These are phyloP conservation scores for Sussaba pulchella DNA, from an alignment of 2,888 invertebrate genomes.

Conservation along the genomic window DNA sequence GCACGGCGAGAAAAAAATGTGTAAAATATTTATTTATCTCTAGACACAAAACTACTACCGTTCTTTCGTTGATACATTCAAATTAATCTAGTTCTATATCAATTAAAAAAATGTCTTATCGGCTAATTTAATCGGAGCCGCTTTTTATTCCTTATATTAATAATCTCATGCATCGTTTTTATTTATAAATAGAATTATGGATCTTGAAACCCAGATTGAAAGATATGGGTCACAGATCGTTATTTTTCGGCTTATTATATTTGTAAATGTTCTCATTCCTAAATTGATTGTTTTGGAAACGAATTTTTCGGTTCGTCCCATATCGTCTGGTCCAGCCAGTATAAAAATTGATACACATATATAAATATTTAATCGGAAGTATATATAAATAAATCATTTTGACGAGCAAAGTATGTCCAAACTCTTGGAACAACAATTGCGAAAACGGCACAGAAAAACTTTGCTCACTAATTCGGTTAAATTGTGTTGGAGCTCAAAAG, in stretches of 20 bases:
- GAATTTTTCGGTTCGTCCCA: background rate
- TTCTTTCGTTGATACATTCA: background rate
- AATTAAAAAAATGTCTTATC: background rate
- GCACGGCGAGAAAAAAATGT: background rate
- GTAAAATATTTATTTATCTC: background rate
- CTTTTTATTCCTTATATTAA: background rate
- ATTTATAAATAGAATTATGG: background rate
- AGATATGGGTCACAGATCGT: background rate
- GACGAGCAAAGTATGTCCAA: conserved; percentile 10
- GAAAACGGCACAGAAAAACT: conserved; percentile 50
- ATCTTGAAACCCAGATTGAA: background rate
- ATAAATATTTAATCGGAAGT: background rate
- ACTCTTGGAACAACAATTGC: conserved; percentile 59
- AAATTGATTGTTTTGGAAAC: background rate
- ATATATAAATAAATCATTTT: too few relatives aligned
- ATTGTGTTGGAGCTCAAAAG: conserved; percentile 87
- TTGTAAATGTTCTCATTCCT: background rate
- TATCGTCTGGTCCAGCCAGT: background rate
- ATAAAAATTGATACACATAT: background rate
- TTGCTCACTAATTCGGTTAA: conserved; percentile 84
- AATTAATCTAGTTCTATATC: background rate
- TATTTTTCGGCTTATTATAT: background rate
- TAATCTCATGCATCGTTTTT: background rate
- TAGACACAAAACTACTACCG: background rate
- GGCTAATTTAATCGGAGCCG: background rate